Base-by-base conservation (phyloP, 2,888 invertebrate genomes). In the Cactoblastis cactorum region DNA sequence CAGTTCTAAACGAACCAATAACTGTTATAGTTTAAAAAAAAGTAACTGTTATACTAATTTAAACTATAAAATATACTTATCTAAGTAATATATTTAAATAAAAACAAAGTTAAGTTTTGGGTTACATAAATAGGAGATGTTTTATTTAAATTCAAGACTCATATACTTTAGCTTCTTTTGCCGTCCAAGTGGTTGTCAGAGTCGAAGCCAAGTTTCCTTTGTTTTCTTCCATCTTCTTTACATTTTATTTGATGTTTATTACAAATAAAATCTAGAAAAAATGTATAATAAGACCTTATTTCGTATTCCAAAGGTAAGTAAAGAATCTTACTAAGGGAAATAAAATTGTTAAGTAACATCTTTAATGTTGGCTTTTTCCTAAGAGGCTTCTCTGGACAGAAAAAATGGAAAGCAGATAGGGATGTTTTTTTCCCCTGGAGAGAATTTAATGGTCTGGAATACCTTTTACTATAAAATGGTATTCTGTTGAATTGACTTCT, bases 81-180 rank as follows among this genome's bases (percentile, higher is more conserved):
- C n/a, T n/a, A n/a, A n/a, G n/a, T n/a, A n/a, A n/a, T n/a, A n/a
- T n/a, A n/a, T n/a, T n/a, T n/a, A 28, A 28, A 28, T 28, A 28
- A 9, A 9, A 28, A 28, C 28, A 28, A 28, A 1, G 4, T 28
- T 8, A 28, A 28, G 28, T 28, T 9, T 9, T 34, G 14, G 45
- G 45, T 33, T 19, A 32, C 18, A 9, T 5, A 45, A 22, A 41
- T 46, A 46, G 34, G n/a, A 46, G 34, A 34, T 22, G 45, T 46
- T 46, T 46, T 15, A 43, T 43, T 43, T 28, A 43, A 43, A 43
- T 43, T 43, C 43, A 43, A 28, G 43, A 32, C 28, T 24, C 8
- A 9, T 15, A 28, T 41, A 41, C 39, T 41, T 22, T 11, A 32
- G 11, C 17, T 43, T 24, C 41, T 24, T 41, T 41, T 41, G 4